Conservation (phyloP, 2,797 vertebrate genomes). For the Avahi laniger region DNA sequence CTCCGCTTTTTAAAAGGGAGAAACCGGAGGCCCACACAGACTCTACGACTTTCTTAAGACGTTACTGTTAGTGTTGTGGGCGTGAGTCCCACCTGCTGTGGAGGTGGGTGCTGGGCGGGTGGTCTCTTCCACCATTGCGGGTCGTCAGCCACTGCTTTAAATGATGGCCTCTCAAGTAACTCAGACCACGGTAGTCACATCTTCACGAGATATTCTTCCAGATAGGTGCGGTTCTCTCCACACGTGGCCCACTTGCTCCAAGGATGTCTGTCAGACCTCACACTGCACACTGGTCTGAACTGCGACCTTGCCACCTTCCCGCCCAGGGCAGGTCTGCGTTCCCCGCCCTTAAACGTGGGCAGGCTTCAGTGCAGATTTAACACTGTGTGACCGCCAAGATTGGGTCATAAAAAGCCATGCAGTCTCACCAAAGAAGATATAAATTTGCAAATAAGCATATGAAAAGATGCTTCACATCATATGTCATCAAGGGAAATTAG, state of each 20-base stretch:
- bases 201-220: not conserved
- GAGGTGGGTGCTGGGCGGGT: accelerated
- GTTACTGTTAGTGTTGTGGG: too few relatives aligned
- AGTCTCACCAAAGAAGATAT: not conserved
- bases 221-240: not conserved
- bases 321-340: accelerated
- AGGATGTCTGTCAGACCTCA: too few relatives aligned
- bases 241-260: not conserved
- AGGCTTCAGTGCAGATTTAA: not conserved
- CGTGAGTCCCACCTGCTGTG: not conserved
- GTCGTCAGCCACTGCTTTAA: not conserved
- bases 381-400: not conserved
- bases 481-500: not conserved
- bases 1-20: not conserved
- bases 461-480: not conserved
- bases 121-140: accelerated
- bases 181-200: not conserved
- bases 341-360: not conserved
- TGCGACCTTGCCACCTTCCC: not conserved
- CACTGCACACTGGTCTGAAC: accelerated
- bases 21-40: not conserved
- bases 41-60: not conserved
- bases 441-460: not conserved
- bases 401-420: not conserved
- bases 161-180: not conserved